Evolutionary conservation across 2,113 vertebrate species (phyloP).

Genomic region (Tragulus kanchil): DNA sequence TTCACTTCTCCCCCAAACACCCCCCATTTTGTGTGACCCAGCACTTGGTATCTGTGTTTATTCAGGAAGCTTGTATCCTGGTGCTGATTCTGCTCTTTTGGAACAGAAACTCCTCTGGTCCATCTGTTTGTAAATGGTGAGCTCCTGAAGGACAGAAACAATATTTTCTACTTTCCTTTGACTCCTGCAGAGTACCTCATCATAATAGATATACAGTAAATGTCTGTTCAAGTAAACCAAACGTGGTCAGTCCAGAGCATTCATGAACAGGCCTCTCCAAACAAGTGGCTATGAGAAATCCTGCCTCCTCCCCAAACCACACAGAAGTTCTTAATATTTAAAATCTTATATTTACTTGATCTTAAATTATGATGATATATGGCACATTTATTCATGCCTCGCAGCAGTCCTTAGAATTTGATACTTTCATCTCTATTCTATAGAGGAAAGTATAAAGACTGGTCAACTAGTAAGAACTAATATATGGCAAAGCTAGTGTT

Average conservation of each 20-base stretch:
- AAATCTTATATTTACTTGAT: not conserved
- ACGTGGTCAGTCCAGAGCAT: not conserved
- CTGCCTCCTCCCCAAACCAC: not conserved
- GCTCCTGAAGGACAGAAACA: not conserved
- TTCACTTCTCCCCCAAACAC: not conserved
- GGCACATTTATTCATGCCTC: not conserved
- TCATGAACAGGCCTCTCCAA: too few species aligned
- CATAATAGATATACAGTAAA: not conserved
- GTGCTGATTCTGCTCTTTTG: not conserved
- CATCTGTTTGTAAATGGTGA: not conserved
- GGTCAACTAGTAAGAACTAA: not conserved
- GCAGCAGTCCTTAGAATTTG: not conserved
- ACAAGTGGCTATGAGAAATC: not conserved
- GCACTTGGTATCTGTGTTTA: not conserved
- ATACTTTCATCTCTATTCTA: conserved; percentile 28
- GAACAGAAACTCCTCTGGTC: not conserved
- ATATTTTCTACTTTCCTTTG: not conserved
- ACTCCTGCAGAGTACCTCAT: not conserved
- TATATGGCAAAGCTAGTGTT: not conserved
- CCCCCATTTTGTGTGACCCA: not conserved
- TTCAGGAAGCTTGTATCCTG: not conserved
- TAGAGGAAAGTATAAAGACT: not conserved
- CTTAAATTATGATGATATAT: conserved; percentile 12
- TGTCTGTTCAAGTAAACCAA: not conserved
- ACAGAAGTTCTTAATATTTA: not conserved